Base-by-base conservation (phyloP, 2,797 vertebrate species). In the Poeciliopsis infans region DNA sequence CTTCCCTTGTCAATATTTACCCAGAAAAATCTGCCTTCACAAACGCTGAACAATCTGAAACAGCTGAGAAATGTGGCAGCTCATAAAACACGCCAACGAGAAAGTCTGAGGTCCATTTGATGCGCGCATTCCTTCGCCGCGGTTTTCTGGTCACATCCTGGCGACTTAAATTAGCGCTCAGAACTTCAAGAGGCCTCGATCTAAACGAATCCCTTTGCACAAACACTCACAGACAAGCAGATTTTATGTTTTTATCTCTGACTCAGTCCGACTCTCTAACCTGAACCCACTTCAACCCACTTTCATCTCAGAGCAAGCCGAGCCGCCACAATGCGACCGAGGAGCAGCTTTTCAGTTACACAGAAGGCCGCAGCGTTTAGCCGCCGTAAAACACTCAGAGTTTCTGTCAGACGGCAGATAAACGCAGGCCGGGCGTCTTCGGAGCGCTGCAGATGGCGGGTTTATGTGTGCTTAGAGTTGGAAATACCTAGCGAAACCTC, bases 371-470 rank as follows among this genome's bases (percentile, higher is more conserved):
- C 82, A 61, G 13, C 73, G 87, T 75, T 86, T 76, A 10, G 77
- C 83, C 76, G 83, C 71, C 75, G 82, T 76, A 55, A 76, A 39
- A 87, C 79, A 80, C 1, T 69, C 86, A 76, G 39, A 61, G 28
- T 82, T 89, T 78, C 49, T 87, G 86, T 89, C 83, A 84, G 45
- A 81, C 51, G 64, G 83, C 47, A 2, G 78, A 78, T 69, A 86
- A 83, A 84, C 79, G 82, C 74, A 53, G 72, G 92, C 84, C 88
- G 80, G 91, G 81, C 51, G 68, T 61, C 28, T 81, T 79, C 66
- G 70, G 70, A 74, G 76, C 84, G 80, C 80, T 91, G 61, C 92
- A 92, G 91, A 92, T 92, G 91, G 93, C 75, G 59, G 61, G 75
- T 59, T 70, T 68, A 47, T 49, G 61, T 57, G 64, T 36, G 75